phyloP scores from a whole-genome alignment of 2,888 invertebrate genomes.

The Fissipunctia ypsillon region DNA sequence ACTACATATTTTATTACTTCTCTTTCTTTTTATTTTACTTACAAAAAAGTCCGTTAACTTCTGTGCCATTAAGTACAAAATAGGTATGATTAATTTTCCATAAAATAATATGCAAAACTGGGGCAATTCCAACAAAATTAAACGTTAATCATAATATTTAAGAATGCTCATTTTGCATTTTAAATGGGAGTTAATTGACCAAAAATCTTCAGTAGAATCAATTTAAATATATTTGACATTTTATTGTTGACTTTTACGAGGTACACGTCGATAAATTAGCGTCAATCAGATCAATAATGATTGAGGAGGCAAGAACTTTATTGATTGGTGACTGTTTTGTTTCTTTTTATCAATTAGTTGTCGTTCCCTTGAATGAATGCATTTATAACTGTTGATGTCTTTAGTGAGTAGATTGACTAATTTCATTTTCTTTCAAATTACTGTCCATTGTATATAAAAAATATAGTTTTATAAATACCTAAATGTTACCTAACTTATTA shows the following conservation, averaged over 20 bases:
- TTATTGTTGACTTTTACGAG: conserved; percentile 58
- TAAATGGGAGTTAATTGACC: conserved; percentile 42
- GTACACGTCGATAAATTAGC: conserved; percentile 52
- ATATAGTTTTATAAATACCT: neutral
- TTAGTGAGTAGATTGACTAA: neutral
- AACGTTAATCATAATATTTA: conserved; percentile 41
- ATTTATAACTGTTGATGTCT: neutral
- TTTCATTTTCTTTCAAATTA: neutral
- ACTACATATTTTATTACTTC: too few relatives aligned
- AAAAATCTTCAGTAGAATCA: conserved; percentile 43
- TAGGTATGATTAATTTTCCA: conserved; percentile 10
- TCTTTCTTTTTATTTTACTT: too few relatives aligned
- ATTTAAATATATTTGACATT: conserved; percentile 52
- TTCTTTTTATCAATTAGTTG: conserved; percentile 16
- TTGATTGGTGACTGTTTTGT: neutral
- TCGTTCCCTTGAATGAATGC: neutral
- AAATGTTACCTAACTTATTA: conserved; percentile 5
- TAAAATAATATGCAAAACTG: conserved; percentile 12
- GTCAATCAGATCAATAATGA: conserved; percentile 36
- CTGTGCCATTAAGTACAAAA: neutral
- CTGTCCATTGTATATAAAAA: neutral
- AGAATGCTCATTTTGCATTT: conserved; percentile 36
- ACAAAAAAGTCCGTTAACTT: neutral
- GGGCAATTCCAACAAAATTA: conserved; percentile 20
- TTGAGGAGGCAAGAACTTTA: conserved; percentile 26